Base-by-base conservation (phyloP, 2,888 invertebrate species). In the Toxonevra muliebris region DNA sequence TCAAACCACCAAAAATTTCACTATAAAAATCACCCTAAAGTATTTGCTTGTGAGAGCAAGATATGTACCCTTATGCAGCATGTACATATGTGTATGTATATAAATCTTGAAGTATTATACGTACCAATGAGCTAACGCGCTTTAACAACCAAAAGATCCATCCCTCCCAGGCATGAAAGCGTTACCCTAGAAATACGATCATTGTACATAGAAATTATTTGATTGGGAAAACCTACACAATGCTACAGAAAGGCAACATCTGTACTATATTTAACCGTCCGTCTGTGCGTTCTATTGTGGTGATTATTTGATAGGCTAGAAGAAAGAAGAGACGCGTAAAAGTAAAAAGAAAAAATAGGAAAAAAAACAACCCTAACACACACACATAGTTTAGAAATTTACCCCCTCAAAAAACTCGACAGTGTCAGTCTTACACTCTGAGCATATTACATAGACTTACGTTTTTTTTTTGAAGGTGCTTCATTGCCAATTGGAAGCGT, bases 291-390 rank as follows among this genome's bases (percentile, higher is more conserved):
- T 30, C 30, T 30, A 30, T 30, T 57, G 57, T 57, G 48, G 19
- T 41, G 55, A 57, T 55, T 57, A 48, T 64, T 64, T 64, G 64
- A 64, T 64, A 64, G 64, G 64, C 64, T 64, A 41, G 41, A 15
- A 45, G 12, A 2, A 57, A 0, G 48, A 40, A 48, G 30, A 30
- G 30, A 30, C 30, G 30, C 30, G 30, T 30, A 30, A 30, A 30
- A 30, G 30, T 15, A 50, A 30, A 50, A 50, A 43, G n/a, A 45
- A 60, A 57, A 13, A 5, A 11, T 15, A 60, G 19, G 12, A 8
- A 45, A 15, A 48, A 13, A 54, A 19, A 4, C 30, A 30, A 30
- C 30, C 30, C 30, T 54, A 19, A 40, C 40, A 50, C 61, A 59
- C 12, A 43, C 42, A 45, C 43, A 40, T 41, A 57, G 30, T 7